Conservation (phyloP, 2,888 invertebrate species). For the Eupithecia tripunctaria region DNA sequence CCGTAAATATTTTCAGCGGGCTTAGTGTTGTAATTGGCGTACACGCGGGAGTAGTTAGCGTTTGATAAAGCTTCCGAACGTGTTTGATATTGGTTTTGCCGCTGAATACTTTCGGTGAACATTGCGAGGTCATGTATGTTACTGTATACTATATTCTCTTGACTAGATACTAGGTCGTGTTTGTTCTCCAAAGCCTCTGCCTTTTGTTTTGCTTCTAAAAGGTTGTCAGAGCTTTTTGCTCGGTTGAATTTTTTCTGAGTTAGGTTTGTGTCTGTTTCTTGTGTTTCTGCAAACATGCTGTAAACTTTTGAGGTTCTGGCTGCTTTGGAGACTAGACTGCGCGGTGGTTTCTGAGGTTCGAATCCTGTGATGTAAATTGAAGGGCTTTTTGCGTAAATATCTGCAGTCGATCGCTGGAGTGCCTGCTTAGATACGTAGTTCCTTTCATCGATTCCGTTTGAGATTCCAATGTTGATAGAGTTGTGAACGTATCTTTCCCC, state of each 20-base stretch:
- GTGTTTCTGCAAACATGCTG: slow-evolving; percentile 79
- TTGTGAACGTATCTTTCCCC: slow-evolving; percentile 78
- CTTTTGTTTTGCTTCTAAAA: slow-evolving; percentile 78
- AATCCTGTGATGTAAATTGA: slow-evolving; percentile 80
- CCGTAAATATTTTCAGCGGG: slow-evolving; percentile 72
- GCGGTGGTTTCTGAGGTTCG: slow-evolving; percentile 81
- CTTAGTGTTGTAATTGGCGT: slow-evolving; percentile 73
- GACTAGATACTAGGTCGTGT: slow-evolving; percentile 79
- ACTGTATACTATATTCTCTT: slow-evolving; percentile 81
- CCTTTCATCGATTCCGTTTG: slow-evolving; percentile 75
- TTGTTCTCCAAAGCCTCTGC: slow-evolving; percentile 71
- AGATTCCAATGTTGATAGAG: slow-evolving; percentile 75
- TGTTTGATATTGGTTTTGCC: slow-evolving; percentile 74
- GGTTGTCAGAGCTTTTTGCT: slow-evolving; percentile 80
- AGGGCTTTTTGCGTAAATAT: slow-evolving; percentile 75
- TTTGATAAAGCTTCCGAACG: slow-evolving; percentile 65
- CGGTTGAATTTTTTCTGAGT: slow-evolving; percentile 75
- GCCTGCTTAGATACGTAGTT: slow-evolving; percentile 76
- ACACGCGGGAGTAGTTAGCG: slow-evolving; percentile 84
- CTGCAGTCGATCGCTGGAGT: slow-evolving; percentile 70
- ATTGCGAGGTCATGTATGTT: slow-evolving; percentile 79
- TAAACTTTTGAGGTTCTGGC: slow-evolving; percentile 80
- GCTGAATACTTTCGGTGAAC: slow-evolving; percentile 78
- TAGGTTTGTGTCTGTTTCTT: slow-evolving; percentile 68
- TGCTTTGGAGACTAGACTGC: slow-evolving; percentile 77